Conservation (phyloP, 2,888 invertebrate genomes). For the Quadriops clusia region DNA sequence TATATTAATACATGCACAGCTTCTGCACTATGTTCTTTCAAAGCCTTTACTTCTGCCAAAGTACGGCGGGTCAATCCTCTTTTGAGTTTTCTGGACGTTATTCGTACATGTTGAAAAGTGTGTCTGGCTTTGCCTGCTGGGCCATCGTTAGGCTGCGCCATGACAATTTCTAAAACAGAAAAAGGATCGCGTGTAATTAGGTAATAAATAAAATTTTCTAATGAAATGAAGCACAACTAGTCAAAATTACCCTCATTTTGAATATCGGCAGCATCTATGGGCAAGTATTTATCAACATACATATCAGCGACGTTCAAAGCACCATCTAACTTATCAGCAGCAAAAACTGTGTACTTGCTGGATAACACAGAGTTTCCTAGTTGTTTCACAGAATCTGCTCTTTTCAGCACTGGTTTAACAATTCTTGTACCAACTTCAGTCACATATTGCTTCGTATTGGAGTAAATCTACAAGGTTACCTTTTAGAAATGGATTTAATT, state of each 20-base stretch:
- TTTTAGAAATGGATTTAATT: slow-evolving; percentile 1
- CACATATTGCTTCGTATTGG: slow-evolving; percentile 67
- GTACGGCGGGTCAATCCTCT: slow-evolving; percentile 65
- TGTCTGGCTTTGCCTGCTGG: slow-evolving; percentile 50
- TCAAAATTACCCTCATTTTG: slow-evolving; percentile 50
- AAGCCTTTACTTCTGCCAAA: slow-evolving; percentile 64
- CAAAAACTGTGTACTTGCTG: slow-evolving; percentile 59
- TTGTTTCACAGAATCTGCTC: slow-evolving; percentile 75
- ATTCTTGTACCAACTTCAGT: slow-evolving; percentile 41
- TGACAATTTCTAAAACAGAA: too few species aligned
- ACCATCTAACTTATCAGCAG: slow-evolving; percentile 62
- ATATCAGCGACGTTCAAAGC: slow-evolving; percentile 68
- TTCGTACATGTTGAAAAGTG: slow-evolving; percentile 67
- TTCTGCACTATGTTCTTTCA: slow-evolving; percentile 64
- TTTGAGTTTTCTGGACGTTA: slow-evolving; percentile 65
- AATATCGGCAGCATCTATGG: slow-evolving; percentile 47
- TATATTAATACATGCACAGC: slow-evolving; percentile 66
- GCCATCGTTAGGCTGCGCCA: too few species aligned
- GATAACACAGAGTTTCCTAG: slow-evolving; percentile 57
- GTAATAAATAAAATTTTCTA: too few species aligned
- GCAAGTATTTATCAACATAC: slow-evolving; percentile 71
- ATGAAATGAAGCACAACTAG: slow-evolving; percentile 4
- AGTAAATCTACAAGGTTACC: slow-evolving; percentile 50
- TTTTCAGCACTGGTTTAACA: slow-evolving; percentile 56
- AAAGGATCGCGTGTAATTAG: too few species aligned